A percentile compares a stretch with the other conserved stretches of the same genome.
Evolutionary conservation across 1,140 invertebrate genomes (phyloP).

Genomic region (Pteromalus puparum): DNA sequence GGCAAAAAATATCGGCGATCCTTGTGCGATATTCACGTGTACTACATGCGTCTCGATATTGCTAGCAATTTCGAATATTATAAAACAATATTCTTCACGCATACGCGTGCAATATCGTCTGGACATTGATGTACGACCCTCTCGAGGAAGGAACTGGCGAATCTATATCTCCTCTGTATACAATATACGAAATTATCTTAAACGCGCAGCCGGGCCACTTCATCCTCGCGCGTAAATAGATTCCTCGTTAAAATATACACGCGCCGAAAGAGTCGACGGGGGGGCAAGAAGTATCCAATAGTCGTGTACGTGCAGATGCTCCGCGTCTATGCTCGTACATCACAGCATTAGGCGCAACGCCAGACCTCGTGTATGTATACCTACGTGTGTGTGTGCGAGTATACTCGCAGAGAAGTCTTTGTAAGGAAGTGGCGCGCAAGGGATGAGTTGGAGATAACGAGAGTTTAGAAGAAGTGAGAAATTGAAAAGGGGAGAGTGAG

Average conservation of each 20-base stretch:
- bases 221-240: background rate
- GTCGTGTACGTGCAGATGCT: constrained; percentile 29
- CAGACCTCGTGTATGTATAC: background rate
- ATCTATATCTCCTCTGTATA: background rate
- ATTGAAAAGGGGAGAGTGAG: constrained; percentile 5
- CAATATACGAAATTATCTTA: background rate
- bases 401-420: background rate
- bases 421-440: background rate
- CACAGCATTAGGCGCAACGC: constrained; percentile 29
- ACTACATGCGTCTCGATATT: background rate
- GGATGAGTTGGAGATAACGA: constrained; percentile 25
- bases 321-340: constrained; percentile 8
- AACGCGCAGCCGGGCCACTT: background rate
- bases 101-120: background rate
- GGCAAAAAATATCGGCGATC: background rate
- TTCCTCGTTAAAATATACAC: background rate
- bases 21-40: background rate
- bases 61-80: background rate
- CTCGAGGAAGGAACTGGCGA: background rate
- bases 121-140: background rate
- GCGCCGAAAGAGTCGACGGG: background rate
- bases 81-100: background rate
- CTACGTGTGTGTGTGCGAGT: background rate
- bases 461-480: constrained; percentile 23
- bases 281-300: background rate